Evolutionary conservation across 2,113 vertebrate genomes (phyloP), one percentile per base, ranked within the genome.

Genomic region (Antennarius striatus): DNA sequence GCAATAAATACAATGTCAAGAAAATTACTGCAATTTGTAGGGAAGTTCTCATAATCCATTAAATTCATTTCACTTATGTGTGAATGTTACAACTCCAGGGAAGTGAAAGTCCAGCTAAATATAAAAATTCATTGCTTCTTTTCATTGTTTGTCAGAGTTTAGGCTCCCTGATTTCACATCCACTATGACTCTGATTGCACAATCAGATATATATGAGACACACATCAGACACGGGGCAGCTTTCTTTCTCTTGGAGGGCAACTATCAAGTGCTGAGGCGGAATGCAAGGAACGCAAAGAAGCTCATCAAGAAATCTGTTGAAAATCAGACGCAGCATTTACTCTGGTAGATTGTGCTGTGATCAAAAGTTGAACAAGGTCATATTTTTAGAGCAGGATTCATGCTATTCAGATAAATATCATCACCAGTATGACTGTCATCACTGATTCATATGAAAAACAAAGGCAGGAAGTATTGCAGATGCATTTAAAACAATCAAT

Each of bases 121-220:
- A 68, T 47, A 49, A 70, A 73, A 16, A 58, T 17, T 30, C 12
- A 1, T 56, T 14, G 49, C 48, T 43, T 48, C 16, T 50, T 54
- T 56, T 29, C 11, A 28, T 32, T 60, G 40, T 4, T n/a, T 39
- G 40, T n/a, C 10, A 74, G 60, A 60, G 50, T 54, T 51, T 17
- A 61, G 16, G 30, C 58, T 66, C 16, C 53, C 13, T 45, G 36
- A 68, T 61, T 66, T 73, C 53, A 32, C 47, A 55, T 58, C 42
- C 46, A 13, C 78, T 57, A 16, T n/a, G 54, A 29, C 22, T 67
- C 62, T 80, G 70, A 75, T 73, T 72, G 36, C 59, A 50, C 54
- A 65, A 40, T 71, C 50, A 45, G 17, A 51, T 47, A 65, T 2
- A 22, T 63, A 43, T 71, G 65, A 77, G 56, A 28, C n/a, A 11